Base-by-base conservation (phyloP, 2,113 vertebrate species). In the Oxyura jamaicensis region DNA sequence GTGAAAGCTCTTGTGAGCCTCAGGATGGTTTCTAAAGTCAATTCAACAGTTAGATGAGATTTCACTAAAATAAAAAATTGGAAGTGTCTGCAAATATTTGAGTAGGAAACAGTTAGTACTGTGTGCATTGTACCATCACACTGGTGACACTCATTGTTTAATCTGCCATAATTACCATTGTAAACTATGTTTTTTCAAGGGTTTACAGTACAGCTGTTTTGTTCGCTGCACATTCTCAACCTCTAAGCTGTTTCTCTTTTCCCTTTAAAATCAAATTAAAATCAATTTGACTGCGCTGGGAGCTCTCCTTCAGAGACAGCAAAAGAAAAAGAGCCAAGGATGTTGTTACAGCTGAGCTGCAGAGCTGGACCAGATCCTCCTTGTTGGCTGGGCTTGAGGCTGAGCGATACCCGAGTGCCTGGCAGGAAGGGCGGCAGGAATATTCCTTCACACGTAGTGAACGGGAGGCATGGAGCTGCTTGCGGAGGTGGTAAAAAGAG, bases 11-110 rank as follows among this genome's bases (percentile, higher is more conserved):
- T 93, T 92, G 55, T 81, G 23, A 95, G 56, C 55, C 22, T 86
- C 52, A n/a, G 82, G 41, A 77, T 94, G 79, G 73, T 94, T 96
- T 82, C 92, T 92, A 31, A 94, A 95, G 82, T 79, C 65, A 88
- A 86, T 90, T 88, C 81, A 96, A 83, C 35, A 90, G 88, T 88
- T 91, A 84, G 66, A 91, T 65, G 79, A 86, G 79, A 75, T 93
- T 96, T 93, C 88, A 89, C 95, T 91, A 93, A 87, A 95, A 91
- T 88, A 80, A 91, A 95, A 92, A 93, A 85, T 41, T 35, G 13
- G 77, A 91, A 29, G 85, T 71, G 60, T 90, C 91, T 94, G 82
- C 93, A 97, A 95, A 97, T 97, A 97, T 96, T 97, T 96, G 90
- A 91, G 48, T 88, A 93, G 77, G 80, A 95, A 95, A 91, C 53